Evolutionary conservation across 2,888 invertebrate genomes (phyloP), one percentile per base, ranked within the genome.

Genomic region (Nyleta sp.): DNA sequence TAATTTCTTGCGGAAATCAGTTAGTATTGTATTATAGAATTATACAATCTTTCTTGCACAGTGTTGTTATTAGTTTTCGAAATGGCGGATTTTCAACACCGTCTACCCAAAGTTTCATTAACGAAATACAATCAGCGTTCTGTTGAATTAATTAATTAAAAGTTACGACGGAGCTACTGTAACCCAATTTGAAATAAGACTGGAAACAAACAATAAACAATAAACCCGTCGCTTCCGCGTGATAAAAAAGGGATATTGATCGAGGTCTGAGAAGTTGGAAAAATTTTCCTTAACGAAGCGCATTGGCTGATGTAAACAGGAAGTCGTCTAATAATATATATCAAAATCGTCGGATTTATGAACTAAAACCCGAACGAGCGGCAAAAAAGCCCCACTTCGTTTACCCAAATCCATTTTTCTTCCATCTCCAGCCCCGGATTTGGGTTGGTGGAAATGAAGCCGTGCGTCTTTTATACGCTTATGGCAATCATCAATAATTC

Each of bases 401-500:
- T 46, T 46, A 46, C 28, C 2, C 15, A 13, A 10, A 28, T 40
- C 18, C 33, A 52, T 52, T 52, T 52, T 13, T 52, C 33, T 52
- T 52, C 52, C 18, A 4, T 2, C 11, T 46, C 3, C 3, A 20
- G 10, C 33, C 13, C 11, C n/a, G 28, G n/a, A 52, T 52, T 52
- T 28, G 17, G 31, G 11, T 11, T 28, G 28, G 10, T 48, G 13
- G 15, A 48, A 48, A 48, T 52, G 31, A 42, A 65, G 40, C 22
- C 50, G 15, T 64, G 48, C 24, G 62, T 62, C 64, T 64, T 53
- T 31, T n/a, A 17, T 33, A 33, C 44, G 44, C 7, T 53, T 53
- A 53, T 53, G 55, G 24, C 31, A 15, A 55, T 55, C 67, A 67
- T 67, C 55, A 55, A 67, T 67, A 52, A 67, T 42, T 52, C 52